Conservation (phyloP, 2,888 invertebrate species). For the Cephus spinipes region DNA sequence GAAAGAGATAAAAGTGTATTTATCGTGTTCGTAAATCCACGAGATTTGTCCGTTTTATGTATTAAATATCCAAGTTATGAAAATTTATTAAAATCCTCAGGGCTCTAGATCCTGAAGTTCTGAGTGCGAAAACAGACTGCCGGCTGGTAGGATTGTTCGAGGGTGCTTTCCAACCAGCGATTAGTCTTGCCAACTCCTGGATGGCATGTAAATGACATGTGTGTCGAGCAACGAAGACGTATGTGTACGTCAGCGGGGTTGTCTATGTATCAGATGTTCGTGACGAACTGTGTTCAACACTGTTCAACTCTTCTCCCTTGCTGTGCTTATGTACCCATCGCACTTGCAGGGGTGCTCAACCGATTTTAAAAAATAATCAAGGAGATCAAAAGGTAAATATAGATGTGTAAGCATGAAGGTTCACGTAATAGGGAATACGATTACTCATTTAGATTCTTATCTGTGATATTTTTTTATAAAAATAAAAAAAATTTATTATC, state of each 20-base stretch:
- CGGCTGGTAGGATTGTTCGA: constrained; percentile 18
- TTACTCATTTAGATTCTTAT: not conserved
- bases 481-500: not conserved
- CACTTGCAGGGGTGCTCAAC: not conserved
- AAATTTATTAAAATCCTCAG: not conserved
- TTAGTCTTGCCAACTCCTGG: constrained; percentile 25
- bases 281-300: constrained; percentile 7
- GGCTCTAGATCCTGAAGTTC: not conserved
- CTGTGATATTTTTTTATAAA: not conserved
- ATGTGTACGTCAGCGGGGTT: not conserved
- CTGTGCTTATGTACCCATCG: constrained; percentile 7
- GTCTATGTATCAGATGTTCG: not conserved
- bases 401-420: not conserved
- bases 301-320: not conserved
- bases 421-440: not conserved
- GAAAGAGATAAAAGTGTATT: not conserved
- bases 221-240: constrained; percentile 13
- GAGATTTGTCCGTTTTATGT: not conserved
- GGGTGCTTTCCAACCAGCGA: constrained; percentile 27
- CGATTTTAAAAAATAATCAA: not conserved
- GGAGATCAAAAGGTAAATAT: not conserved
- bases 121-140: constrained; percentile 24
- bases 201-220: constrained; percentile 28
- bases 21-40: not conserved
- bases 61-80: not conserved